Percentiles rank a stretch among this genome's conserved stretches.
phyloP scores from a whole-genome alignment of 1,140 invertebrate genomes.

The Calephelis nemesis region DNA sequence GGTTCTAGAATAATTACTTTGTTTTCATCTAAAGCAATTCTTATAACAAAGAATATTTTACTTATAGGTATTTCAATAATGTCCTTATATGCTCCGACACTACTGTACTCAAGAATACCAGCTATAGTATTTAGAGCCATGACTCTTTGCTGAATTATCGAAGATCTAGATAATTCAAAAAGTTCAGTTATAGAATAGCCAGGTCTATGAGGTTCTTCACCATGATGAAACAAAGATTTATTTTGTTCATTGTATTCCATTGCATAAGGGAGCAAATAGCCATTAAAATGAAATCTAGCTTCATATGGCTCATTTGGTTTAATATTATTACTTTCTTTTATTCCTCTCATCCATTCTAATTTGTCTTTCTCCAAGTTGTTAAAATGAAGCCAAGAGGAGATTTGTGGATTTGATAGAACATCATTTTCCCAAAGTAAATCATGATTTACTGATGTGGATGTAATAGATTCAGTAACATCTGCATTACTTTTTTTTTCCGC shows the following conservation, averaged over 20 bases:
- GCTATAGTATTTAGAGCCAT: constrained; percentile 88
- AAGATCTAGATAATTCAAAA: constrained; percentile 84
- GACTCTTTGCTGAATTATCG: constrained; percentile 88
- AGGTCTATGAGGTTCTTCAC: constrained; percentile 92
- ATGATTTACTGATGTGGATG: constrained; percentile 22
- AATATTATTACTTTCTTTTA: constrained; percentile 75
- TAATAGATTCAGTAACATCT: not conserved
- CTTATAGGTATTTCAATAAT: constrained; percentile 82
- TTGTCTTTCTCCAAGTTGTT: constrained; percentile 90
- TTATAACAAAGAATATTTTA: constrained; percentile 88
- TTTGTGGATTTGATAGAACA: constrained; percentile 81
- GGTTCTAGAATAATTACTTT: constrained; percentile 86
- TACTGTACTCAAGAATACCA: constrained; percentile 88
- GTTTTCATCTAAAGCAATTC: constrained; percentile 92
- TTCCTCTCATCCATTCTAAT: constrained; percentile 89
- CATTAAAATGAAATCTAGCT: constrained; percentile 85
- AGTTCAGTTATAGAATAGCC: constrained; percentile 94
- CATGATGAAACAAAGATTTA: constrained; percentile 91
- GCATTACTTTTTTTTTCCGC: not conserved
- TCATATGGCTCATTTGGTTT: constrained; percentile 82
- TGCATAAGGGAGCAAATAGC: constrained; percentile 84
- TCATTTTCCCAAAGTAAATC: constrained; percentile 78
- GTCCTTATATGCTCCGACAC: constrained; percentile 85
- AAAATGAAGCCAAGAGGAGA: constrained; percentile 90
- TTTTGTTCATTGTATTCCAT: constrained; percentile 80